A percentile compares a stretch with the other conserved stretches of the same genome.
These are phyloP conservation scores for Poecile montanus DNA, from an alignment of 2,797 vertebrate genomes.

Conservation along the genomic window DNA sequence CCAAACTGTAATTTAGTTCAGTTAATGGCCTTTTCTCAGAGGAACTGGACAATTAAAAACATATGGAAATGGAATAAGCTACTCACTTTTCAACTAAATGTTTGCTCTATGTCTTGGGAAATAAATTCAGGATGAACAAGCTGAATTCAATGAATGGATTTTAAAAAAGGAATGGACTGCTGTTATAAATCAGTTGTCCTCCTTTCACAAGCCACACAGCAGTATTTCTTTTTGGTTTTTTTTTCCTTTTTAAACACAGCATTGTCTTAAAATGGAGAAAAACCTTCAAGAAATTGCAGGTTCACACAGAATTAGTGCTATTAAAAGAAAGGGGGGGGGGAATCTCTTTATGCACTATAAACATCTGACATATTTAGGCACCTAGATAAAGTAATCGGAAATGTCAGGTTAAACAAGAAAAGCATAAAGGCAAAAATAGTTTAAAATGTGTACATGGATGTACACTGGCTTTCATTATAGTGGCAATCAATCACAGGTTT, in stretches of 20 bases:
- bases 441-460: conserved; percentile 26
- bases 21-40: conserved; percentile 67
- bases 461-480: conserved; percentile 50
- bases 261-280: not conserved
- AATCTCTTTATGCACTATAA: not conserved
- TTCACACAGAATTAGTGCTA: conserved; percentile 19
- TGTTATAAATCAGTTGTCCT: conserved; percentile 29
- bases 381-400: conserved; percentile 48
- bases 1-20: conserved; percentile 67
- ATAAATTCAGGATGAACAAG: conserved; percentile 47
- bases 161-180: not conserved
- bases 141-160: conserved; percentile 48
- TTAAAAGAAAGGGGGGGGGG: not conserved
- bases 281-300: not conserved
- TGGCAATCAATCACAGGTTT: conserved; percentile 45
- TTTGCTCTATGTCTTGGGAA: conserved; percentile 45
- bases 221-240: not conserved
- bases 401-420: conserved; percentile 61
- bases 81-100: conserved; percentile 60
- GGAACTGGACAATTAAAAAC: conserved; percentile 67
- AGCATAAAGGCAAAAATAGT: conserved; percentile 38
- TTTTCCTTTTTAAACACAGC: not conserved
- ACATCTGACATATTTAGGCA: conserved; percentile 39
- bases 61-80: conserved; percentile 47
- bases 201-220: conserved; percentile 4